These are phyloP conservation scores for Margarornis squamiger DNA, from an alignment of 2,797 vertebrate species.

Conservation along the genomic window DNA sequence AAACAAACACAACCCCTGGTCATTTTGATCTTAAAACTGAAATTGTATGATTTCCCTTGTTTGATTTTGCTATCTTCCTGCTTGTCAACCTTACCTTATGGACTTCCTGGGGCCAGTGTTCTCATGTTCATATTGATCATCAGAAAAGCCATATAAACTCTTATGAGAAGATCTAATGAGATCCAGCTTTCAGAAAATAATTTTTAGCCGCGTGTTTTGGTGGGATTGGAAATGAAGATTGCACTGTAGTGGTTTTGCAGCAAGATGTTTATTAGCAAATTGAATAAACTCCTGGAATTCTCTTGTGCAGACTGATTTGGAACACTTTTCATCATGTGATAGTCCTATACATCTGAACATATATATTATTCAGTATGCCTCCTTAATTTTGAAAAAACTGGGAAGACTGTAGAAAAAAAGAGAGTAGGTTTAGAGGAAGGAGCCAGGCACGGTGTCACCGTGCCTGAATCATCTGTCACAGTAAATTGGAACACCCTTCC, in stretches of 20 bases:
- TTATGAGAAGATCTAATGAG: neutral
- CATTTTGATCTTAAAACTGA: neutral
- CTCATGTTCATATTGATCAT: neutral
- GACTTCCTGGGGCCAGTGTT: neutral
- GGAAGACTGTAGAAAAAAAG: neutral
- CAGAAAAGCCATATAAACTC: neutral
- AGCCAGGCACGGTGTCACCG: neutral
- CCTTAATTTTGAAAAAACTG: neutral
- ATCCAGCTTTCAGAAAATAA: neutral
- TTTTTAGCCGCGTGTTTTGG: neutral
- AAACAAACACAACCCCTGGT: neutral
- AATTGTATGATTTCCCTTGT: neutral
- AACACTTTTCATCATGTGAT: neutral
- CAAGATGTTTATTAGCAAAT: neutral
- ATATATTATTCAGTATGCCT: neutral
- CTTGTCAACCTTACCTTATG: neutral
- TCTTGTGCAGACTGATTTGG: neutral
- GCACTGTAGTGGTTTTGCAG: neutral
- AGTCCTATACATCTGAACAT: neutral
- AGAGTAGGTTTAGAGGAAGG: neutral
- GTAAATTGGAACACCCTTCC: neutral
- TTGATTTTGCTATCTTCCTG: neutral
- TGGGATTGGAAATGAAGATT: neutral
- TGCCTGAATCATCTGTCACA: neutral
- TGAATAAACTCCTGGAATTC: neutral